Percentiles rank a stretch among this genome's conserved stretches.
phyloP scores from a whole-genome alignment of 2,888 invertebrate species.

The Oxytorus armatus region DNA sequence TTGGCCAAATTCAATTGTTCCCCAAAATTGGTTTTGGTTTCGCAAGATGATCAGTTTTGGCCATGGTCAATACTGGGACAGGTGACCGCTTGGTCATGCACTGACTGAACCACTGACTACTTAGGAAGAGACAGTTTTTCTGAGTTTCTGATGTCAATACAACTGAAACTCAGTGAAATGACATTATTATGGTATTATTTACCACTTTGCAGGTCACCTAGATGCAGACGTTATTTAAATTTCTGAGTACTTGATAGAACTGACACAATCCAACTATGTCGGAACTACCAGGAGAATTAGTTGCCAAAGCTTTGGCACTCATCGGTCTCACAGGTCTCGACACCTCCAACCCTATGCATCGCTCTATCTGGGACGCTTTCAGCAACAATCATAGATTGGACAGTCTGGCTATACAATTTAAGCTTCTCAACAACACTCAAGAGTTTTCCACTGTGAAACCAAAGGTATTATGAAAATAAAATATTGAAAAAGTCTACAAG shows the following conservation, averaged over 20 bases:
- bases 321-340: conserved; percentile 96
- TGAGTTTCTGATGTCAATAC: too few species aligned
- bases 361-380: conserved; percentile 97
- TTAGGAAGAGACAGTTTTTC: too few species aligned
- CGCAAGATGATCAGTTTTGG: too few species aligned
- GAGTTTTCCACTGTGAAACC: conserved; percentile 95
- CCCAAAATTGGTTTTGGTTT: too few species aligned
- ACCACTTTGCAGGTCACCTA: conserved; percentile 12
- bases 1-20: too few species aligned
- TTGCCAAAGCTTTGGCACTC: conserved; percentile 93
- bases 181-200: too few species aligned
- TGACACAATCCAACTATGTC: conserved; percentile 74
- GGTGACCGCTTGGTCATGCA: too few species aligned
- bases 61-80: too few species aligned
- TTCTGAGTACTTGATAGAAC: not conserved
- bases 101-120: too few species aligned
- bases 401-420: conserved; percentile 93
- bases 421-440: conserved; percentile 92
- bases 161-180: too few species aligned
- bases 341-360: conserved; percentile 94
- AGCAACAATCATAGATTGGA: conserved; percentile 92
- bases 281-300: conserved; percentile 93
- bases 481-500: too few species aligned
- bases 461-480: conserved; percentile 82
- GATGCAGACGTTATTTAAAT: not conserved